Conservation (phyloP, 2,113 vertebrate species). For the Hoplias malabaricus region DNA sequence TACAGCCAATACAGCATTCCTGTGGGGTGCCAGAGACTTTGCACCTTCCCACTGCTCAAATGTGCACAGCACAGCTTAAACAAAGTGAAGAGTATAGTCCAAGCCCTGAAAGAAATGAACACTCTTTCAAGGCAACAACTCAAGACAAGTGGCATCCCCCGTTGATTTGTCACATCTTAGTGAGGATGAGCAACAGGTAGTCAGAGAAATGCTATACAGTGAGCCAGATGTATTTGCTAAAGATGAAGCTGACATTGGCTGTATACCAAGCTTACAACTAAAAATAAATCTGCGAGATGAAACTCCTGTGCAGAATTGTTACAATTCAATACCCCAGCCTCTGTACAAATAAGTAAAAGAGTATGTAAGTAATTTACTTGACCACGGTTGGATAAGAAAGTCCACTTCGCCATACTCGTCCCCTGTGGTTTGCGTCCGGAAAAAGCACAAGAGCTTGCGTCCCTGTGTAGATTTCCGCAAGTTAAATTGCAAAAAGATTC, state of each 20-base stretch:
- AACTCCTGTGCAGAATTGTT: slow-evolving; percentile 7
- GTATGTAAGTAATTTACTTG: slow-evolving; percentile 17
- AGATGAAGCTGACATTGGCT: too few relatives aligned
- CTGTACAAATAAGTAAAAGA: slow-evolving; percentile 37
- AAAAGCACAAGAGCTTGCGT: too few relatives aligned
- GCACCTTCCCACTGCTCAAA: too few relatives aligned
- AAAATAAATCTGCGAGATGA: background rate
- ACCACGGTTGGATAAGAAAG: slow-evolving; percentile 30
- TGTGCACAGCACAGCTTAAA: too few relatives aligned
- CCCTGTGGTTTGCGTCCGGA: slow-evolving; percentile 32
- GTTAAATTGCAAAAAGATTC: background rate
- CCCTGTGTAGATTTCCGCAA: too few relatives aligned
- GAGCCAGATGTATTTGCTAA: too few relatives aligned
- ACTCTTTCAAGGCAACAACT: too few relatives aligned
- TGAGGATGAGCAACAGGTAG: background rate
- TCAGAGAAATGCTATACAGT: background rate
- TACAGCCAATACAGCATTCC: too few relatives aligned
- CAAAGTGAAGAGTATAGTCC: too few relatives aligned
- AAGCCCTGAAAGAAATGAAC: too few relatives aligned
- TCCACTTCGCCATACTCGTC: slow-evolving; percentile 22
- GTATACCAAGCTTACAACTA: too few relatives aligned
- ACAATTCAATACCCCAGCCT: background rate
- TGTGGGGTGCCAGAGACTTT: too few relatives aligned
- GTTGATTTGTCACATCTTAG: background rate
- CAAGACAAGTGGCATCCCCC: slow-evolving; percentile 27